These are phyloP conservation scores for Pomacea maculata DNA, from an alignment of 1,140 invertebrate species.

Conservation along the genomic window DNA sequence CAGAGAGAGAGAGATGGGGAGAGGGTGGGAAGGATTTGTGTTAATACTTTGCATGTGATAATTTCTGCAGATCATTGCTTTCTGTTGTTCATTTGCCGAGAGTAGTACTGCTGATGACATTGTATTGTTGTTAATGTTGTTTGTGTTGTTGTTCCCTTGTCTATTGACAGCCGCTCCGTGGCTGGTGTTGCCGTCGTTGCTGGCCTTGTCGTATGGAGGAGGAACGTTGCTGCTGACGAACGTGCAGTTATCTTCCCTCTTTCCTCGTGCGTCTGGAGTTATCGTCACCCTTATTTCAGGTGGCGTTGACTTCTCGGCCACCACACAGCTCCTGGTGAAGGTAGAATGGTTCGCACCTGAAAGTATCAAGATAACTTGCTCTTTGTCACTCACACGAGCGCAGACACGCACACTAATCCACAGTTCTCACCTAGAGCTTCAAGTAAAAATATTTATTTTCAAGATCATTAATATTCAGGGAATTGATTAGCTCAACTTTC, in stretches of 20 bases:
- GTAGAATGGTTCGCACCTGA: neutral
- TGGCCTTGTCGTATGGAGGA: constrained; percentile 19
- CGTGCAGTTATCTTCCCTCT: constrained; percentile 13
- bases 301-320: constrained; percentile 17
- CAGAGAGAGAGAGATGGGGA: too few relatives aligned
- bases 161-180: neutral
- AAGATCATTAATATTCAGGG: neutral
- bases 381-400: neutral
- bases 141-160: too few relatives aligned
- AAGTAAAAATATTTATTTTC: neutral
- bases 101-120: too few relatives aligned
- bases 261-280: constrained; percentile 1
- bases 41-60: too few relatives aligned
- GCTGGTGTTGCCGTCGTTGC: constrained; percentile 12
- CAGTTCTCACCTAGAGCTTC: neutral
- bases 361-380: neutral
- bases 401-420: neutral
- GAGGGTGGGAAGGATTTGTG: too few relatives aligned
- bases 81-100: too few relatives aligned
- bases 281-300: constrained; percentile 11
- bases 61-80: too few relatives aligned
- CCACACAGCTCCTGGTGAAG: constrained; percentile 18
- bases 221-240: constrained; percentile 22
- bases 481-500: neutral
- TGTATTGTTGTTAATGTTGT: too few relatives aligned